These are phyloP conservation scores for Dryocosmus kuriphilus DNA, from an alignment of 2,888 invertebrate species.

Conservation along the genomic window DNA sequence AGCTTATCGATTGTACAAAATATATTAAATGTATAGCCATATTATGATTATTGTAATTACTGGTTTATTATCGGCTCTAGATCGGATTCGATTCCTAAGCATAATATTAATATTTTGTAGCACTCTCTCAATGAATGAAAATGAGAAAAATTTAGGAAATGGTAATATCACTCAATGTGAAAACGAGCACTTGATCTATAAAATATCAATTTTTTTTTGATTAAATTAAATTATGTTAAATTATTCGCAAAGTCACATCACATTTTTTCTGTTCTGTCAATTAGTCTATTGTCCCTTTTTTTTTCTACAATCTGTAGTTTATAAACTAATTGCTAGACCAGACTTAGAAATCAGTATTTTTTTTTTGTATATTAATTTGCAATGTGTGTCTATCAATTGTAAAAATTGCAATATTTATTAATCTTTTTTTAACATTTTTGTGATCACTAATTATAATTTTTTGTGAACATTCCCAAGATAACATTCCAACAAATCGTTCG, in stretches of 20 bases:
- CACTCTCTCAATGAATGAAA: constrained; percentile 44
- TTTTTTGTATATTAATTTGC: constrained; percentile 3
- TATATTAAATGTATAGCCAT: constrained; percentile 71
- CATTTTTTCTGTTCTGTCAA: neutral
- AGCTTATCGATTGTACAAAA: constrained; percentile 74
- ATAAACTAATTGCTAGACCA: neutral
- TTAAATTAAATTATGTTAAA: no score
- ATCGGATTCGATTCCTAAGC: constrained; percentile 53
- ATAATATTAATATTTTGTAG: constrained; percentile 70
- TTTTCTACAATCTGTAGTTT: neutral
- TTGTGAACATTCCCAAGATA: constrained; percentile 16
- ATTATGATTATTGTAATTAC: constrained; percentile 66
- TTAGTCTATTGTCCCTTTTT: neutral
- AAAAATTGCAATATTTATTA: constrained; percentile 32
- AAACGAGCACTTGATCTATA: constrained; percentile 48
- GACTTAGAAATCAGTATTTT: neutral
- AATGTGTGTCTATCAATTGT: neutral
- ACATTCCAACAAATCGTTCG: constrained; percentile 12
- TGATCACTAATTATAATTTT: constrained; percentile 17
- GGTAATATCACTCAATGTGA: constrained; percentile 51
- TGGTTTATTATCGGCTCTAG: constrained; percentile 46
- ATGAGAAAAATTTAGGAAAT: constrained; percentile 45
- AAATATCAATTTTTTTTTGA: no score
- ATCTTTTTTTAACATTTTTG: constrained; percentile 13
- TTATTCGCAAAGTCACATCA: no score